Base-by-base conservation (phyloP, 2,888 invertebrate genomes). In the Pammene fasciana region DNA sequence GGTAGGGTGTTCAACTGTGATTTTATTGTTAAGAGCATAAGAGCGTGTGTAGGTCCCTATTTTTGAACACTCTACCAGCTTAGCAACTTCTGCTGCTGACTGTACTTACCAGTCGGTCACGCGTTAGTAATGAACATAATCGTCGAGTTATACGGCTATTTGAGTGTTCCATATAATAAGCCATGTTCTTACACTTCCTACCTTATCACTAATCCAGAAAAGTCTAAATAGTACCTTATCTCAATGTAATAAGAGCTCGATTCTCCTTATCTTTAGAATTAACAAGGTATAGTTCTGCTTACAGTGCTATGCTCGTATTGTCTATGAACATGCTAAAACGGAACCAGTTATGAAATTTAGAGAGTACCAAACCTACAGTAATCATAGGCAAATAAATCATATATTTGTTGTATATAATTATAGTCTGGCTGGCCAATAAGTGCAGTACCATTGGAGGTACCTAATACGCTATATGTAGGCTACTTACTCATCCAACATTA, bases 101-200 rank as follows among this genome's bases (percentile, higher is more conserved):
- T n/a, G 52, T 65, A 57, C 10, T 1, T 45, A 48, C 5, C 60
- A 65, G 57, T 71, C 72, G 72, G 73, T 71, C 65, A 65, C 68
- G 68, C 72, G 48, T 71, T 72, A 48, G 71, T 70, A 73, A 71
- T 68, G 62, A 36, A 70, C 68, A 66, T 74, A 72, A 73, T 73
- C 70, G 61, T 56, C 16, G 38, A 55, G 67, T 68, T 65, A 68
- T 64, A 60, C 62, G 54, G 60, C 66, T 61, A 65, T 62, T 66
- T 55, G 60, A 50, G 41, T 65, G 57, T 48, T 60, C 64, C 56
- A 46, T 65, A 71, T 65, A 70, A 18, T 72, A 41, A 54, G 59
- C 46, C 16, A 48, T 14, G 46, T 60, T 34, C 48, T 26, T 18
- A n/a, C n/a, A n/a, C n/a, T n/a, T n/a, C n/a, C n/a, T 18, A 16